Base-by-base conservation (phyloP, 2,888 invertebrate genomes). In the Drosophila engyochracea region DNA sequence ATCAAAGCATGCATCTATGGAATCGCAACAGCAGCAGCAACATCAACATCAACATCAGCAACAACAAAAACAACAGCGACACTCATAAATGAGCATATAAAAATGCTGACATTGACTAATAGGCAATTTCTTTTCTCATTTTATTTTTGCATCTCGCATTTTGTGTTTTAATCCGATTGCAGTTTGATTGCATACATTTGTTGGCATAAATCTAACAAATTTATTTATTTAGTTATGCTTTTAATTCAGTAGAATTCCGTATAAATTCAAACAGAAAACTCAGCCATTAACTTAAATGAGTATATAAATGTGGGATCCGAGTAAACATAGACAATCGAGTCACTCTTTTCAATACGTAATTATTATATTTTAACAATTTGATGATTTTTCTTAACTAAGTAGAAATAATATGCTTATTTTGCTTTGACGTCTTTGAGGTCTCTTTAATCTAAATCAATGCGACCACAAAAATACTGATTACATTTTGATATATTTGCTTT, bases 1-100 rank as follows among this genome's bases (percentile, higher is more conserved):
- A 87, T 87, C 85, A 88, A 64, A 75, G 57, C 58, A 69, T 74
- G 69, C 72, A 84, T 31, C 69, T 82, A 64, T 64, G 60, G 33
- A n/a, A 35, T n/a, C 33, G 39, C 60, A 31, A n/a, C 62, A 63
- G 31, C 59, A 53, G 25, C 52, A 31, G 9, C 35, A 37, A 25
- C 41, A 47, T 0, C 54, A 19, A n/a, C 39, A 49, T 1, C 44
- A 22, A 3, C 3, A 22, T 0, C 5, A 14, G 3, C 22, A 44
- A 35, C 37, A 22, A 5, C 31, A 14, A 30, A 39, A 16, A n/a
- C 41, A 66, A 51, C 35, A 37, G 28, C 53, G 65, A 65, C 80
- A 76, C 69, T 81, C 67, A 58, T 57, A 57, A 39, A 39, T 55
- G 12, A 39, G 14, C 19, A 39, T 9, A 57, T 39, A n/a, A 57